Evolutionary conservation across 2,113 vertebrate species (phyloP).

Genomic region (Urocynchramus pylzowi): DNA sequence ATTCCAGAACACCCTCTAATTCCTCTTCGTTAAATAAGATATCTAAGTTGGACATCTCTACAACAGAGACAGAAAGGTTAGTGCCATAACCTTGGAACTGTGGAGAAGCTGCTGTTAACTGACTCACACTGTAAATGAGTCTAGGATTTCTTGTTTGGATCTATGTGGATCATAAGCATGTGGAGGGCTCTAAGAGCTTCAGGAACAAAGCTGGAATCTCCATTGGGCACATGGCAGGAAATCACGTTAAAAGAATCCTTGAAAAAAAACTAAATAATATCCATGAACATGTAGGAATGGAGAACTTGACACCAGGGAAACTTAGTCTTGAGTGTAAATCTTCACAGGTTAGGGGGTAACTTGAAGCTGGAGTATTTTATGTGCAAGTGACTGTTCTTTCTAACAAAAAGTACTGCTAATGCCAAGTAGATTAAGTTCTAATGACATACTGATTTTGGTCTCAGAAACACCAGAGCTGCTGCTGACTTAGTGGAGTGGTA

Average conservation of each 20-base stretch:
- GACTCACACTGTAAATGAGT: not conserved
- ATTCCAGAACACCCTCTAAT: conserved; percentile 78
- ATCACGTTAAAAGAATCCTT: not conserved
- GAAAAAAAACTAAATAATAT: not conserved
- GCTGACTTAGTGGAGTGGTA: not conserved
- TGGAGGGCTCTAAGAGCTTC: not conserved
- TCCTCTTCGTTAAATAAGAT: conserved; percentile 74
- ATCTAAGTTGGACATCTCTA: conserved; percentile 60
- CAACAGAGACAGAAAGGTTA: conserved; percentile 78
- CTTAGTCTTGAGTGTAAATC: not conserved
- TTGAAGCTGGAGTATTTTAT: not conserved
- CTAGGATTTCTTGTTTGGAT: not conserved
- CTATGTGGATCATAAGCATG: not conserved
- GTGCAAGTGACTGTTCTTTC: not conserved
- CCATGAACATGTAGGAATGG: not conserved
- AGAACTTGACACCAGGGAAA: not conserved
- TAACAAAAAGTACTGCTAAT: not conserved
- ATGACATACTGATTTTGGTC: not conserved
- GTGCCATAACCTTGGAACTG: not conserved
- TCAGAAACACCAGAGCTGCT: not conserved
- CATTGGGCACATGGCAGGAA: not conserved
- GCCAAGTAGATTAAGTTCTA: not conserved
- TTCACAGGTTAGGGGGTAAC: not conserved
- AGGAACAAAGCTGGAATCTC: not conserved
- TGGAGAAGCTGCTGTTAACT: not conserved